Base-by-base conservation (phyloP, 1,140 invertebrate genomes). In the Hyles vespertilio region DNA sequence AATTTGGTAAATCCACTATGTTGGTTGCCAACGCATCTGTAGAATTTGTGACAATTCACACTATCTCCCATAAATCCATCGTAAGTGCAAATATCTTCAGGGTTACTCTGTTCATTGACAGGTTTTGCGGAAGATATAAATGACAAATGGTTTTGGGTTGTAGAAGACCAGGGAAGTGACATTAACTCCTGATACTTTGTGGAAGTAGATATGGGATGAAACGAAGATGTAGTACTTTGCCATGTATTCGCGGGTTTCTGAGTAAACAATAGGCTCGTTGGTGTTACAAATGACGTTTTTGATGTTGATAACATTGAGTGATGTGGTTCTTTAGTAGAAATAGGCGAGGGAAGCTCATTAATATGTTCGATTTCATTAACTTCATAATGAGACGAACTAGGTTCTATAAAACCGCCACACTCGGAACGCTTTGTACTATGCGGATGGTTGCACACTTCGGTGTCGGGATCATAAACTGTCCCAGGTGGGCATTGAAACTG, bases 11-110 rank as follows among this genome's bases (percentile, higher is more conserved):
- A 94, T 2, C 88, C 88, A 56, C 89, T 91, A 11, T 89, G 77
- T 9, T 91, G 91, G 61, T 92, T 90, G 56, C 90, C 89, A 12
- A 95, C 93, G 83, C 95, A 96, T 81, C 94, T 91, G 73, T 95
- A 95, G 78, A 96, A 96, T 79, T 94, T 94, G 61, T 87, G 91
- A 73, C 95, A 96, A 74, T 96, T 91, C 61, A 90, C 81, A 44
- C 87, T 89, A 85, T 95, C 92, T 43, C 91, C 91, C 63, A 93
- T 88, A 81, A 94, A 95, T 65, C 94, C 94, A 87, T 94, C 93
- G 43, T 66, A 65, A 5, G 48, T 66, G 56, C 85, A 89, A 9
- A 56, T 77, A 55, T 51, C 36, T 8, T 40, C 36, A 40, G 4
- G 1, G 3, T 5, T 40, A 40, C 8, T 2, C 36, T 40, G 36